Evolutionary conservation across 2,797 vertebrate species (phyloP), one percentile per base, ranked within the genome.

Genomic region (Amblyraja radiata): DNA sequence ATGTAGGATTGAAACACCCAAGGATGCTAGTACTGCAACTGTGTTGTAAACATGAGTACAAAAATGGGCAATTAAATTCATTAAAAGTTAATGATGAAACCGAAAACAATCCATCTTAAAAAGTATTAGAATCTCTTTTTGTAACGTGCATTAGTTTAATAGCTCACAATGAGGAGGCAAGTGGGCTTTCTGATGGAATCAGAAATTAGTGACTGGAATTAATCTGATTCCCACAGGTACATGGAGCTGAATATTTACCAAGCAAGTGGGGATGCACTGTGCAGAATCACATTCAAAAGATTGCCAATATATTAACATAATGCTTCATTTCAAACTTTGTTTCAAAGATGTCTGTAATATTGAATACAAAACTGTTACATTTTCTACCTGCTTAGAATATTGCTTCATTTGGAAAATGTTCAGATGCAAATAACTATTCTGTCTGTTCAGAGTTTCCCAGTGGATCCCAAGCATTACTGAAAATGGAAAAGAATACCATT

Each of bases 381-480:
- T 11, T 76, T 58, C 65, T 76, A 92, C 11, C 0, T 39, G 32
- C 21, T 90, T 71, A 36, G 65, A 71, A 3, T 32, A 68, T 7
- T 32, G 63, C 16, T 23, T 32, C n/a, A 14, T 90, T 90, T 65
- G 28, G 28, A 68, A 68, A n/a, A 36, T 36, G 32, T 39, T 23
- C 21, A 74, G 54, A 25, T 54, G 28, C 25, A n/a, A 92, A 58
- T 92, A 76, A 92, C 73, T 54, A 74, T 28, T 25, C 14, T 92
- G 10, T 93, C 90, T 25, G 93, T 95, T 94, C 93, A 98, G 98
- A 96, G 16, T 97, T 98, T 95, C 93, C 95, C 83, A 93, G 95
- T 46, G 96, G 98, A 93, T 96, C 97, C 1, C 96, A 97, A 93
- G 95, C 96, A 0, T 97, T 97, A 94, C 95, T 98, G 23, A 97